Conservation (phyloP, 2,888 invertebrate species). For the Cyrtodaria siliqua region DNA sequence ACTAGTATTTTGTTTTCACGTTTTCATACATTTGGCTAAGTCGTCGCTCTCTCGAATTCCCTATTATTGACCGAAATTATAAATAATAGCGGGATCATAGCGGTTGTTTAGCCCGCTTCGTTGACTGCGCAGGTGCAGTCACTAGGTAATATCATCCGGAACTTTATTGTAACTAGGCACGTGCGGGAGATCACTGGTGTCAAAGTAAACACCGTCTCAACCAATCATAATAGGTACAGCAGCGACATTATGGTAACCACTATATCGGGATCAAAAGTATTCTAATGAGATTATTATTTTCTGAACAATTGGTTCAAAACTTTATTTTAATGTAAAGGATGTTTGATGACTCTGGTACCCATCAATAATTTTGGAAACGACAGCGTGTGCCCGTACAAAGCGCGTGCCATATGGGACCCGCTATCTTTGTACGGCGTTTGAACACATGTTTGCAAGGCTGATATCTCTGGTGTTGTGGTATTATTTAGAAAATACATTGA, state of each 20-base stretch:
- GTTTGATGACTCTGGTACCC: slow-evolving; percentile 42
- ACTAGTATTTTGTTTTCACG: too few species aligned
- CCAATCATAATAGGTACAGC: slow-evolving; percentile 43
- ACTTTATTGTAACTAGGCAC: slow-evolving; percentile 42
- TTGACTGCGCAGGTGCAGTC: slow-evolving; percentile 52
- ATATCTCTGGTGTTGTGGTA: background rate
- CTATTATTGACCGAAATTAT: slow-evolving; percentile 16
- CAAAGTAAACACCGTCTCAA: slow-evolving; percentile 24
- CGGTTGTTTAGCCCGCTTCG: slow-evolving; percentile 47
- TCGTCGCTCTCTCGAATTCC: too few species aligned
- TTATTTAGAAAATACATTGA: too few species aligned
- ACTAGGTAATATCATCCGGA: slow-evolving; percentile 47
- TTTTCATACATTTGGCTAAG: too few species aligned
- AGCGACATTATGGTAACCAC: slow-evolving; percentile 28
- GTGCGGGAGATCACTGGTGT: slow-evolving; percentile 52
- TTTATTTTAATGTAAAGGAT: slow-evolving; percentile 51
- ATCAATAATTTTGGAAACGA: slow-evolving; percentile 48
- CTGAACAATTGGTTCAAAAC: slow-evolving; percentile 46
- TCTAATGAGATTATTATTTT: slow-evolving; percentile 58
- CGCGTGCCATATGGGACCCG: slow-evolving; percentile 60
- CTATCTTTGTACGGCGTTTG: slow-evolving; percentile 21
- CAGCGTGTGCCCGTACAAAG: slow-evolving; percentile 27
- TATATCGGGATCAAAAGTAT: slow-evolving; percentile 46
- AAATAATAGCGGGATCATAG: slow-evolving; percentile 39
- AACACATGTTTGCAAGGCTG: background rate